Conservation (phyloP, 2,113 vertebrate species). For the Saccopteryx bilineata region DNA sequence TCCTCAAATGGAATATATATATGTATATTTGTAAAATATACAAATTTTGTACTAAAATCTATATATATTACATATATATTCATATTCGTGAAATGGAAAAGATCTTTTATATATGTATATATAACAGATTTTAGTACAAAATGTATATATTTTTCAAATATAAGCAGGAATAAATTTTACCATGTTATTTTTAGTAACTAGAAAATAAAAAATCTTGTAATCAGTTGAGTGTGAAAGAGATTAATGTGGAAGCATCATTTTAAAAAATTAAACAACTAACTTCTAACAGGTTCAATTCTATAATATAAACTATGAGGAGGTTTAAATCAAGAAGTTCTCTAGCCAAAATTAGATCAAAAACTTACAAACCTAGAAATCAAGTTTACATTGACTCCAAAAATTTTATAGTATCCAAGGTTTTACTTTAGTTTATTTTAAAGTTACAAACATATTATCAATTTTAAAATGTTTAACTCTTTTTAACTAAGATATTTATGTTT, state of each 20-base stretch:
- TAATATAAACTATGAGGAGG: background rate
- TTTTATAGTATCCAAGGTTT: background rate
- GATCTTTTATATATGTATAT: background rate
- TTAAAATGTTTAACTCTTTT: conserved; percentile 55
- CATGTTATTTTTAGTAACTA: conserved; percentile 48
- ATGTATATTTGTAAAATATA: background rate
- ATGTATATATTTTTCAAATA: conserved; percentile 14
- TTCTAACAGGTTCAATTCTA: conserved; percentile 50
- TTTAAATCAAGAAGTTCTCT: conserved; percentile 24
- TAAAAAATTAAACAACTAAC: background rate
- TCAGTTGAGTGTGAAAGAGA: background rate
- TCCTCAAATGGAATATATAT: conserved; percentile 9
- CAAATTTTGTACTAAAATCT: too few relatives aligned
- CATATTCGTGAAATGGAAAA: conserved; percentile 26
- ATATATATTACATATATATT: background rate
- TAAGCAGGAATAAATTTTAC: background rate
- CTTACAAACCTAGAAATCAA: conserved; percentile 13
- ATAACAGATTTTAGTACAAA: background rate
- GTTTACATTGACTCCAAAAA: conserved; percentile 2
- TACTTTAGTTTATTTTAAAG: background rate
- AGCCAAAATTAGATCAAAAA: conserved; percentile 15
- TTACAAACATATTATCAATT: conserved; percentile 17
- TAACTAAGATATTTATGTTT: conserved; percentile 22
- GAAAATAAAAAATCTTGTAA: conserved; percentile 46
- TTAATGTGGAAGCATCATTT: conserved; percentile 35